phyloP scores from a whole-genome alignment of 2,113 vertebrate genomes.

The Myrmecobius fasciatus region DNA sequence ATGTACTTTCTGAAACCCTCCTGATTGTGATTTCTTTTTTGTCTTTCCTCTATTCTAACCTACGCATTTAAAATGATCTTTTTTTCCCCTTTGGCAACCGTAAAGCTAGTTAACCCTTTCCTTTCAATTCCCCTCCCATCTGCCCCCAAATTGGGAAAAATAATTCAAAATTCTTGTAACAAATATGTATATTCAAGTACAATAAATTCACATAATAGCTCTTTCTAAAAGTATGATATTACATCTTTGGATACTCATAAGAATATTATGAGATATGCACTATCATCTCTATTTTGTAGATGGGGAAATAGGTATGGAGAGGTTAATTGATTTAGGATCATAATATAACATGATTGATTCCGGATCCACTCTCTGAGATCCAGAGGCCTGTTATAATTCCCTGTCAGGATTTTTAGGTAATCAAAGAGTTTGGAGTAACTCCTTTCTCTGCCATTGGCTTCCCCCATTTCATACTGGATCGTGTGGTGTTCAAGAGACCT shows the following conservation, averaged over 20 bases:
- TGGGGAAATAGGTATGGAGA: not conserved
- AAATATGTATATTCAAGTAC: not conserved
- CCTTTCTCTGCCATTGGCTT: not conserved
- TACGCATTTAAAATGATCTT: not conserved
- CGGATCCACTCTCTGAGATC: not conserved
- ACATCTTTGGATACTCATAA: not conserved
- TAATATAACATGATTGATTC: not conserved
- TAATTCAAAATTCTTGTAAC: not conserved
- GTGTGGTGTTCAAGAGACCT: not conserved
- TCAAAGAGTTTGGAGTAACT: not conserved
- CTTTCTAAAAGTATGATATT: not conserved
- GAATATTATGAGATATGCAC: not conserved
- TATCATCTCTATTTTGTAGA: no score
- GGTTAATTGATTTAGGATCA: not conserved
- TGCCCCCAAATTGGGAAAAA: not conserved
- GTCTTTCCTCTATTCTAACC: not conserved
- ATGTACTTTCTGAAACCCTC: not conserved
- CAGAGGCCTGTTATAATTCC: not conserved
- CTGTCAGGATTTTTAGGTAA: not conserved
- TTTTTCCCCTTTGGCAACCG: not conserved
- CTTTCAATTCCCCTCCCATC: not conserved
- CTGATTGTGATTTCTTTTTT: not conserved
- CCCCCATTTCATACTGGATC: not conserved
- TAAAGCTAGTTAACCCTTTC: no score
- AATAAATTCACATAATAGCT: not conserved